Evolutionary conservation across 2,113 vertebrate genomes (phyloP), one percentile per base, ranked within the genome.

Genomic region (Apistogramma diplotaenia): DNA sequence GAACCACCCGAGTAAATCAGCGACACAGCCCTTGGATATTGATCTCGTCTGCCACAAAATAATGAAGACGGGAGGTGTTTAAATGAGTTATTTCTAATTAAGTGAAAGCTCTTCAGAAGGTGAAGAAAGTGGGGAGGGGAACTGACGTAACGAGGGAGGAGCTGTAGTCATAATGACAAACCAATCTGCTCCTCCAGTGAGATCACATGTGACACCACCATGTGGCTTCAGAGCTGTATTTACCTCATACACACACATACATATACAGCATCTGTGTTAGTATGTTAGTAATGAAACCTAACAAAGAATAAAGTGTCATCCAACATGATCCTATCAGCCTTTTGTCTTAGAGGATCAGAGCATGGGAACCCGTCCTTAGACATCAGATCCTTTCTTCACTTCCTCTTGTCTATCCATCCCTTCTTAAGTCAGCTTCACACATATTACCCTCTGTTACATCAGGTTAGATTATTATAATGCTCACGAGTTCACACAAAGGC

Each of bases 361-460:
- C 58, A 74, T 27, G 27, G 19, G 59, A 77, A 71, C 37, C 46
- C 76, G 35, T 76, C 84, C 62, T 54, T 33, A 59, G 75, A 55
- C 31, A 37, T 21, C 21, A 51, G 33, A 49, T 51, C 60, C 54
- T 25, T 29, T 79, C 73, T 67, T 78, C 54, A 59, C 53, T 62
- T 67, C 18, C 72, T 78, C 33, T 23, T 81, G 19, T 74, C 60
- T 59, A 18, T 37, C 72, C 55, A 35, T 67, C 21, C 23, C 81
- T 78, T 27, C 81, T 72, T 55, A 74, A 72, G 49, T 84, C 73
- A 76, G 59, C 40, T 33, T 59, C 40, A 67, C 43, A 54, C 62
- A 59, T 40, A 78, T 93, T 94, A 85, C 92, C 87, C 67, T 87
- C 79, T 74, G 80, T 94, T 94, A 92, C 92, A 93, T 94, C 93